Base-by-base conservation (phyloP, 2,797 vertebrate genomes). In the Anas georgica region DNA sequence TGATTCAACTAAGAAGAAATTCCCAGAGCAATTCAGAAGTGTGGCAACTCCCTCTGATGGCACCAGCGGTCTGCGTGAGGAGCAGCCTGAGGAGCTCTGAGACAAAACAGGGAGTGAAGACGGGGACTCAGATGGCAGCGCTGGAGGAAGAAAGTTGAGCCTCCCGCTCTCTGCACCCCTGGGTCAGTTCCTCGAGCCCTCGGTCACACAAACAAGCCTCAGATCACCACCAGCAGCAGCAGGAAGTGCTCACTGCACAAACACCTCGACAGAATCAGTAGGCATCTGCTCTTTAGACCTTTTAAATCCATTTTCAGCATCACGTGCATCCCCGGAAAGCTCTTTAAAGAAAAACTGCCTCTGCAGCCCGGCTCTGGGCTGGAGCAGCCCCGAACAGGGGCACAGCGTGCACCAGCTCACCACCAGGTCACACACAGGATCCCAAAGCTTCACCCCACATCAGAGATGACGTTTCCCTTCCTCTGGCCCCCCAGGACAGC, bases 121-220 rank as follows among this genome's bases (percentile, higher is more conserved):
- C 8, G 4, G 14, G 23, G 29, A 31, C 67, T 20, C 29, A 77
- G 69, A 84, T 1, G 45, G 17, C 59, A 39, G 5, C 3, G 35
- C n/a, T 50, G 54, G 67, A 41, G 52, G 74, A 72, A 66, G 62
- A 43, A 10, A 2, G 2, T 0, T 25, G 75, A 67, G 12, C 56
- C 50, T 74, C n/a, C 79, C 1, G 0, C 23, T 5, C 60, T 17
- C n/a, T 1, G 0, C 60, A 35, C 13, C 20, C 56, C 3, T 2
- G 2, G 7, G 43, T 3, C 1, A 6, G 43, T 13, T 6, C 66
- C 54, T 48, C 12, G 37, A 10, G 43, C 48, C 21, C 54, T 0
- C 5, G 1, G 0, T 39, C 58, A 66, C 26, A 0, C 0, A 6
- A n/a, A 37, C 26, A 52, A 46, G 14, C 54, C 70, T 37, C 31